Base-by-base conservation (phyloP, 2,888 invertebrate species). In the Nomada flava region DNA sequence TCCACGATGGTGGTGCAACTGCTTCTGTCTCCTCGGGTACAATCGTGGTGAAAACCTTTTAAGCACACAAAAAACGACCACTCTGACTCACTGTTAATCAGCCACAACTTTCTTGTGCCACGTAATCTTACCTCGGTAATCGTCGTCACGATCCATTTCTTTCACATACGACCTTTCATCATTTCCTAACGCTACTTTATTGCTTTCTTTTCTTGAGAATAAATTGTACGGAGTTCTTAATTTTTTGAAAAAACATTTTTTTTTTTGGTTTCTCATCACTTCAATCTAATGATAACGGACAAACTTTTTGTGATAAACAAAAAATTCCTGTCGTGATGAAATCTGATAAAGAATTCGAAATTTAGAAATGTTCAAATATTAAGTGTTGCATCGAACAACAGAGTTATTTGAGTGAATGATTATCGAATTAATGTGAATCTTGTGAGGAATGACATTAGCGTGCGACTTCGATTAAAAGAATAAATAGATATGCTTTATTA, bases 41-140 rank as follows among this genome's bases (percentile, higher is more conserved):
- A 79, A 84, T 82, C 89, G 79, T 82, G 82, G 84, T 80, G 88
- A 84, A 79, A 74, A 89, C 89, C 89, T 89, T 89, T 80, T 83
- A 83, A 88, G 76, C 84, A 88, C 75, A 89, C 52, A 88, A 88
- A 88, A 72, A 84, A 82, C 80, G 79, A 68, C 83, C 86, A 76
- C 74, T 82, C 82, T 88, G 76, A 88, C 60, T 82, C 72, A 72
- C 69, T 80, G 69, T 73, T 55, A 63, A 60, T 63, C 64, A 82
- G 71, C 74, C 65, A 53, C 62, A 29, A 70, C 73, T 79, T 76
- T 79, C 82, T 71, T 79, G 62, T 36, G 67, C 70, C 73, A 62
- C 67, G 67, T 75, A 76, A 71, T 50, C 83, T 83, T 83, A 82
- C 82, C 83, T 83, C 65, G 52, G 60, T 59, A 77, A 57, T 75